Evolutionary conservation across 2,888 invertebrate genomes (phyloP), one percentile per base, ranked within the genome.

Genomic region (Drosophila fulvimacula): DNA sequence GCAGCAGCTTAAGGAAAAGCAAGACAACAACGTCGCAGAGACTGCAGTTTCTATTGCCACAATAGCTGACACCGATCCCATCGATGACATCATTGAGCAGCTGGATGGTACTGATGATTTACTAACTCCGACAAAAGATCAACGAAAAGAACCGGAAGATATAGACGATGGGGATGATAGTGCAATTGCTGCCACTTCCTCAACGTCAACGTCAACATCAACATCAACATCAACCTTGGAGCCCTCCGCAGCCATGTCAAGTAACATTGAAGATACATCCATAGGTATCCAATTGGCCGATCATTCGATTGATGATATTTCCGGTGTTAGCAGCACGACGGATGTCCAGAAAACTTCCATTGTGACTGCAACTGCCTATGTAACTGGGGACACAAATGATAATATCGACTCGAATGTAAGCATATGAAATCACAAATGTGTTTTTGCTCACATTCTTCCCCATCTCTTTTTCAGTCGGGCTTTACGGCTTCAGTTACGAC

Each of bases 11-110:
- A 67, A 67, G 60, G 59, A 70, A 6, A 76, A 80, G 17, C 30
- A 48, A 44, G 69, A 80, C 10, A 69, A 30, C n/a, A 66, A 39
- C 6, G 41, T 51, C 5, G 51, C 55, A 30, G 81, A 89, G 51
- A 51, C 64, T 5, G 63, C 77, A 9, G 73, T 77, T 34, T 69
- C 86, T 34, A 79, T 85, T n/a, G 57, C 79, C 2, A 71, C 81
- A 7, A 68, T 83, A n/a, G 59, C 79, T 0, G 87, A 90, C 48
- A 73, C 78, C 17, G 91, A 91, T 69, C 83, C 91, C 5, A 90
- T 92, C 64, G 92, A 92, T 60, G 92, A 92, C 68, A 92, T 92
- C 21, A 92, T 92, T 34, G 90, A 92, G 81, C 88, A 93, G 80
- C 80, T 92, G 67, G 90, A 93, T 89, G 91, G 91, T 21, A 85